Percentiles rank a stretch among this genome's conserved stretches.
These are phyloP conservation scores for Sphinx pinastri DNA, from an alignment of 2,888 invertebrate genomes.

Conservation along the genomic window DNA sequence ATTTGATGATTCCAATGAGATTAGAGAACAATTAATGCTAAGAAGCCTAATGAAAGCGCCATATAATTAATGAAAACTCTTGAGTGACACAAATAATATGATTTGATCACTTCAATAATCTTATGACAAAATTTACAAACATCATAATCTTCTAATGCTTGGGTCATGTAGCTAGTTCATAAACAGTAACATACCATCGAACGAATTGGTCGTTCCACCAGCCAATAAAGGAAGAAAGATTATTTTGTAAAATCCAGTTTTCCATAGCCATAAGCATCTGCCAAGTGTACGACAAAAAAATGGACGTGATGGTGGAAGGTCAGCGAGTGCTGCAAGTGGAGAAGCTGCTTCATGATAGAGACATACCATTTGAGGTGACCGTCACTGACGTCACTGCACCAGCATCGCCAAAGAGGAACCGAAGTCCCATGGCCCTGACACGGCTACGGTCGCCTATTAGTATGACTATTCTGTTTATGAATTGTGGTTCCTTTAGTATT, in stretches of 20 bases:
- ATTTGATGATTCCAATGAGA: too few relatives aligned
- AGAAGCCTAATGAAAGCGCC: too few relatives aligned
- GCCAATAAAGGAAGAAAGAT: background rate
- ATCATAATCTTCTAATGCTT: too few relatives aligned
- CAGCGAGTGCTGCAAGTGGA: constrained; percentile 58
- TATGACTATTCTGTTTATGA: constrained; percentile 30
- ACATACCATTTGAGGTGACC: constrained; percentile 58
- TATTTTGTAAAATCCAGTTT: background rate
- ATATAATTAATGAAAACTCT: too few relatives aligned
- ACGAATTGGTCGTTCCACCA: background rate
- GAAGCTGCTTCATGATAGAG: constrained; percentile 64
- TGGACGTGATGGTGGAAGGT: constrained; percentile 68
- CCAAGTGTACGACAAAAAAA: constrained; percentile 51
- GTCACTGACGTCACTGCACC: constrained; percentile 43
- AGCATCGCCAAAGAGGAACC: constrained; percentile 33
- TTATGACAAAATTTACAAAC: too few relatives aligned
- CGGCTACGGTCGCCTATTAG: constrained; percentile 45
- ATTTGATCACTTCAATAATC: too few relatives aligned
- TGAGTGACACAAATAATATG: too few relatives aligned
- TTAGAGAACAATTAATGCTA: background rate
- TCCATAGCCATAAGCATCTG: constrained; percentile 69
- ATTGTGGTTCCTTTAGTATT: background rate
- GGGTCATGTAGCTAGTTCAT: too few relatives aligned
- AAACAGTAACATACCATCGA: too few relatives aligned
- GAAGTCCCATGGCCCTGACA: constrained; percentile 38